phyloP scores from a whole-genome alignment of 2,797 vertebrate species.

The Darevskia nairensis region DNA sequence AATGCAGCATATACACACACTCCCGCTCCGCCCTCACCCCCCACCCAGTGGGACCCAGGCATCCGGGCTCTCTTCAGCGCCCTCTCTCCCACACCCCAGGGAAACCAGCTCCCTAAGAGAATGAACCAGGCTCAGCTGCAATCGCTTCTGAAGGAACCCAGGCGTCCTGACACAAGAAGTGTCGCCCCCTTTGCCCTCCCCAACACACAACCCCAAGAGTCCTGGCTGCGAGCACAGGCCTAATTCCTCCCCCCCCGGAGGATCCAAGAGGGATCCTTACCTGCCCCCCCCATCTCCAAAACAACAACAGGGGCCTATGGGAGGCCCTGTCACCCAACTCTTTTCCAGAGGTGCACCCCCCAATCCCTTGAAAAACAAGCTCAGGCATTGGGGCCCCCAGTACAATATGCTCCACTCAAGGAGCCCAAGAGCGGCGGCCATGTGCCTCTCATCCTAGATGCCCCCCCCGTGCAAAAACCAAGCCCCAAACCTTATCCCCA shows the following conservation, averaged over 20 bases:
- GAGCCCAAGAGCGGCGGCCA: not conserved
- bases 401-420: not conserved
- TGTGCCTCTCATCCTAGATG: not conserved
- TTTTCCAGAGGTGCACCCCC: not conserved
- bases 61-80: not conserved
- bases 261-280: not conserved
- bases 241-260: not conserved
- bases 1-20: too few species aligned
- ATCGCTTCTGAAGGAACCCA: not conserved
- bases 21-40: not conserved
- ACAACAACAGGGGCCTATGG: not conserved
- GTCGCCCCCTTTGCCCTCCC: not conserved
- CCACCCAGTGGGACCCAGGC: not conserved
- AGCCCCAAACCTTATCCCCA: not conserved
- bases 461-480: not conserved
- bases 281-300: not conserved
- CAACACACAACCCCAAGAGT: not conserved
- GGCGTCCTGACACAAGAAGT: too few species aligned
- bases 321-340: not conserved
- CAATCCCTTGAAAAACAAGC: not conserved
- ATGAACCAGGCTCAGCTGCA: not conserved
- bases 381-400: not conserved
- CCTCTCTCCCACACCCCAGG: not conserved
- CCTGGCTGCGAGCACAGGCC: not conserved
- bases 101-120: not conserved